phyloP scores from a whole-genome alignment of 2,888 invertebrate genomes.

The Chalcosyrphus nemorum region DNA sequence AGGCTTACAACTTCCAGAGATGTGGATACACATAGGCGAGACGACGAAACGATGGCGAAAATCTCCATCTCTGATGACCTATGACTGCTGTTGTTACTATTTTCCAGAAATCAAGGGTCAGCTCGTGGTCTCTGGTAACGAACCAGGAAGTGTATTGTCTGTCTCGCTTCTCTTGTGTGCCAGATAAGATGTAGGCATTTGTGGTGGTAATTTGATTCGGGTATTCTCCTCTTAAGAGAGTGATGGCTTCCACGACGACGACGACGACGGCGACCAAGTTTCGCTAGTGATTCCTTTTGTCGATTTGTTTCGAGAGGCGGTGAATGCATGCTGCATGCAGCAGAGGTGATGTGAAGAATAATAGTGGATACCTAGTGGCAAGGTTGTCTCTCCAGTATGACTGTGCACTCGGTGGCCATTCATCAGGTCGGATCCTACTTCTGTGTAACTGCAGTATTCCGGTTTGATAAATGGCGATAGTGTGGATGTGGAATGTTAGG shows the following conservation, averaged over 20 bases:
- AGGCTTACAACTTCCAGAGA: slow-evolving; percentile 55
- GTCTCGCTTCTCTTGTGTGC: slow-evolving; percentile 35
- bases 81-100: slow-evolving; percentile 70
- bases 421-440: slow-evolving; percentile 51
- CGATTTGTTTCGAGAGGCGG: slow-evolving; percentile 26
- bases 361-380: slow-evolving; percentile 32
- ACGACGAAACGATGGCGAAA: slow-evolving; percentile 23
- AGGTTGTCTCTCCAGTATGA: slow-evolving; percentile 21
- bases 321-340: not conserved
- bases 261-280: no score
- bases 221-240: slow-evolving; percentile 28
- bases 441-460: slow-evolving; percentile 50
- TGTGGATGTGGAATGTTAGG: slow-evolving; percentile 20
- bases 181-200: slow-evolving; percentile 70
- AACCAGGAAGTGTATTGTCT: slow-evolving; percentile 68
- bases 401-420: slow-evolving; percentile 29
- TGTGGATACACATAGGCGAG: slow-evolving; percentile 20
- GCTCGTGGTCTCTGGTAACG: slow-evolving; percentile 70
- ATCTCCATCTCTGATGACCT: slow-evolving; percentile 70
- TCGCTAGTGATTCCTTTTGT: slow-evolving; percentile 59
- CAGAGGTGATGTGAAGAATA: slow-evolving; percentile 27
- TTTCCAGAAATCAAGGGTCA: slow-evolving; percentile 71
- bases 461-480: slow-evolving; percentile 66
- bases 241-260: slow-evolving; percentile 58
- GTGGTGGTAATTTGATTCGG: slow-evolving; percentile 70